phyloP scores from a whole-genome alignment of 2,888 invertebrate genomes.

The Hypomecis punctinalis region DNA sequence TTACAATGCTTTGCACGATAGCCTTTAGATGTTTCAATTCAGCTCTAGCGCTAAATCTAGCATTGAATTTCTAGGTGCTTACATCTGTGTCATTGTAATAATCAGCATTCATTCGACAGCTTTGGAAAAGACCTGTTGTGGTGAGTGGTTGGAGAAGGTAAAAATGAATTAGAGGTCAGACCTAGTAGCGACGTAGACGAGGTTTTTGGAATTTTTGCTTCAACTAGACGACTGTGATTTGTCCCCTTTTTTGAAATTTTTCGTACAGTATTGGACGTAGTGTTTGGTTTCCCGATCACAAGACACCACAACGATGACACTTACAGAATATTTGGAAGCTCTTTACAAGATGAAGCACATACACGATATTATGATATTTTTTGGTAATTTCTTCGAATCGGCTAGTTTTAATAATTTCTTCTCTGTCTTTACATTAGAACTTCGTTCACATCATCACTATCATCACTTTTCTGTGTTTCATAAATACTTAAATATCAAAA shows the following conservation, averaged over 20 bases:
- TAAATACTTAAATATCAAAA: constrained; percentile 9
- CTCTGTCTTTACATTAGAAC: not conserved
- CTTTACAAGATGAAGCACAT: constrained; percentile 24
- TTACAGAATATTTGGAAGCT: constrained; percentile 20
- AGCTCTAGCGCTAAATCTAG: constrained; percentile 19
- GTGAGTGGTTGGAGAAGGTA: constrained; percentile 81
- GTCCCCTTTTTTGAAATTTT: constrained; percentile 56
- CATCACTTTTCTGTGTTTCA: constrained; percentile 8
- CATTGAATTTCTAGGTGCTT: constrained; percentile 26
- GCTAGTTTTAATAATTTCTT: constrained; percentile 7
- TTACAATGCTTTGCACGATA: constrained; percentile 62
- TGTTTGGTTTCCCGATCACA: constrained; percentile 52
- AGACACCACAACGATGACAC: constrained; percentile 57
- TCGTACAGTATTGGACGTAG: constrained; percentile 50
- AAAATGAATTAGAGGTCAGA: constrained; percentile 63
- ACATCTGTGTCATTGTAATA: constrained; percentile 52
- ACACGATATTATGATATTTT: constrained; percentile 18
- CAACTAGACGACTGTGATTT: constrained; percentile 63
- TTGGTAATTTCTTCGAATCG: constrained; percentile 6
- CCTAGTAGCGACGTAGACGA: constrained; percentile 72
- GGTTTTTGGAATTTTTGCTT: constrained; percentile 70
- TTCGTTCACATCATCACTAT: constrained; percentile 11
- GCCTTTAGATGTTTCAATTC: constrained; percentile 38
- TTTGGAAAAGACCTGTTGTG: constrained; percentile 84
- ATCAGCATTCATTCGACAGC: constrained; percentile 79